phyloP scores from a whole-genome alignment of 2,113 vertebrate species.

The Jaculus jaculus region DNA sequence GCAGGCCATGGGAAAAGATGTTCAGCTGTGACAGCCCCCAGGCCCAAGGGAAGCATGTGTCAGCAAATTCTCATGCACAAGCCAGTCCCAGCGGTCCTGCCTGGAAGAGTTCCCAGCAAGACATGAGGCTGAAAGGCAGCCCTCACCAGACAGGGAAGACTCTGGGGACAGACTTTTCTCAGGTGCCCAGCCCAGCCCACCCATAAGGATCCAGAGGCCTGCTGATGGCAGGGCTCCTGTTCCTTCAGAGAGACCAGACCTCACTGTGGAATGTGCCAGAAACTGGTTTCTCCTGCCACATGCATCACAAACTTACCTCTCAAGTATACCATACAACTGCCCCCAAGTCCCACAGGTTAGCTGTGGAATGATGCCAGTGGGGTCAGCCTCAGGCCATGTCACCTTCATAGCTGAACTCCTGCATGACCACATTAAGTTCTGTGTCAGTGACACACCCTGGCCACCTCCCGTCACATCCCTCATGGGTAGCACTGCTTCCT shows the following conservation, averaged over 20 bases:
- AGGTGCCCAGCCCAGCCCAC: too few relatives aligned
- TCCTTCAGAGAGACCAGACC: not conserved
- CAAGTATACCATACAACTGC: not conserved
- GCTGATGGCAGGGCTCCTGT: not conserved
- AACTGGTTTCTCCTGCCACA: not conserved
- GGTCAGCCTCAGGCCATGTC: not conserved
- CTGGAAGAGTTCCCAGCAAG: not conserved
- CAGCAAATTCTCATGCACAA: not conserved
- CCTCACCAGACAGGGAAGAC: not conserved
- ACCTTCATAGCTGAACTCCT: not conserved
- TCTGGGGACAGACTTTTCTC: not conserved
- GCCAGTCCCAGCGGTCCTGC: not conserved
- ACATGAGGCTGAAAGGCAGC: not conserved
- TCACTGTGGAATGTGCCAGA: not conserved
- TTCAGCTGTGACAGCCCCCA: not conserved
- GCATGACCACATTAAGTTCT: not conserved
- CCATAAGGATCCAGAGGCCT: not conserved
- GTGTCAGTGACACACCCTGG: too few relatives aligned
- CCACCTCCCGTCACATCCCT: not conserved
- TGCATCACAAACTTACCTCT: not conserved
- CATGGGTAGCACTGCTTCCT: rapidly evolving
- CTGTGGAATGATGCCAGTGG: too few relatives aligned
- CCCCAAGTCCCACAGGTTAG: not conserved
- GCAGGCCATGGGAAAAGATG: not conserved
- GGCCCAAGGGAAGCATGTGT: not conserved